Evolutionary conservation across 1,140 invertebrate species (phyloP), one percentile per base, ranked within the genome.

Genomic region (Pissodes strobi): DNA sequence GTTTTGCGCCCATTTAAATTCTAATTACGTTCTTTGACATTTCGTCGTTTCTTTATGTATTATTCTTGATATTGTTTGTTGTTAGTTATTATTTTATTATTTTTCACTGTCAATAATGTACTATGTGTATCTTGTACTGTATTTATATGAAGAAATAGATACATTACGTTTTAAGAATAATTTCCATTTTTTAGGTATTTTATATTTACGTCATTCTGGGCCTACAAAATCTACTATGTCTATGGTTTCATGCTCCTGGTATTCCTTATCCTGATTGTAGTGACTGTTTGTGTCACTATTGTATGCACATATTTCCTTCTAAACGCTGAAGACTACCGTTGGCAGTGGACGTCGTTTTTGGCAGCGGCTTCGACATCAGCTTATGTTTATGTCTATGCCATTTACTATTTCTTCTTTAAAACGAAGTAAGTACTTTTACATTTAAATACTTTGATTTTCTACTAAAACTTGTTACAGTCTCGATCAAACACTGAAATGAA

Each of bases 131-230:
- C n/a, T n/a, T n/a, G n/a, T n/a, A n/a, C n/a, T n/a, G n/a, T n/a
- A n/a, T n/a, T n/a, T n/a, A n/a, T n/a, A n/a, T n/a, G n/a, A n/a
- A n/a, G n/a, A n/a, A n/a, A n/a, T n/a, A n/a, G n/a, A n/a, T n/a
- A n/a, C n/a, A n/a, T n/a, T n/a, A n/a, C n/a, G n/a, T n/a, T n/a
- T n/a, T n/a, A n/a, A n/a, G n/a, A n/a, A n/a, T n/a, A n/a, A n/a
- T n/a, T n/a, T n/a, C n/a, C n/a, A n/a, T n/a, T n/a, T 84, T 84
- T 17, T 75, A 94, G 92, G 91, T 99, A 99, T 78, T 99, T 99
- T 76, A 99, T 99, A 69, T 99, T 99, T 80, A 99, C 98, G 18
- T 99, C 97, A 27, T 99, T 99, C 79, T 99, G 98, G 98, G 98
- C 97, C 17, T 99, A 99, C 80, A 99, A 99, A 83, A 99, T 99